phyloP scores from a whole-genome alignment of 2,797 vertebrate genomes.

The Acanthiza pusilla region DNA sequence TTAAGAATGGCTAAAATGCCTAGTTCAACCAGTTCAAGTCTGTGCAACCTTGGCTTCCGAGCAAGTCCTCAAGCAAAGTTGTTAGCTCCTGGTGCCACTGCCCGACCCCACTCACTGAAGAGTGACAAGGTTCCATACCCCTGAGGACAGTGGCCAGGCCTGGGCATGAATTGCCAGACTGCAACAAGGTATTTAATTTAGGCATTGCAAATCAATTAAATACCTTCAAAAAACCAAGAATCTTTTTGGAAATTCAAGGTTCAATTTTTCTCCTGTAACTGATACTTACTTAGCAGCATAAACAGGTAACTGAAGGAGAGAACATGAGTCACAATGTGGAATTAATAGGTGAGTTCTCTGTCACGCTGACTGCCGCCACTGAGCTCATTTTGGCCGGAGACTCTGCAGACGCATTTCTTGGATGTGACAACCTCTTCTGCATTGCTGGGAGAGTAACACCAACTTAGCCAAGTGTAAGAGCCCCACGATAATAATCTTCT shows the following conservation, averaged over 20 bases:
- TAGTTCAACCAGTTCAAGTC: neutral
- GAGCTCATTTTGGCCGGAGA: neutral
- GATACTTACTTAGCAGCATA: neutral
- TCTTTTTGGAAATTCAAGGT: neutral
- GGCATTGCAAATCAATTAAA: neutral
- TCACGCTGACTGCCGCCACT: accelerated
- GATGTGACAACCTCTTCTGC: neutral
- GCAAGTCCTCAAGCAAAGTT: neutral
- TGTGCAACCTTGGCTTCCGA: neutral
- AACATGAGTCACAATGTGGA: neutral
- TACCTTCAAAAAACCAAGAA: neutral
- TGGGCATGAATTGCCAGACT: neutral
- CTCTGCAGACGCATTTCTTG: neutral
- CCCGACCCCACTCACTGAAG: neutral
- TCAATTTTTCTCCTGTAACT: neutral
- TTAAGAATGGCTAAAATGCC: neutral
- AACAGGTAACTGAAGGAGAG: neutral
- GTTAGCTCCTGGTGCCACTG: neutral
- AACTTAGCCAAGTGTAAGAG: neutral
- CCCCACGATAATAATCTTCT: neutral
- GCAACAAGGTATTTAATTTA: neutral
- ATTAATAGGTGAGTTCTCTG: neutral
- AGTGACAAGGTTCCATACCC: neutral
- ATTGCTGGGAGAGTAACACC: neutral
- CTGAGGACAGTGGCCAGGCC: neutral